These are phyloP conservation scores for Bos indicus DNA, from an alignment of 2,113 vertebrate genomes.

Conservation along the genomic window DNA sequence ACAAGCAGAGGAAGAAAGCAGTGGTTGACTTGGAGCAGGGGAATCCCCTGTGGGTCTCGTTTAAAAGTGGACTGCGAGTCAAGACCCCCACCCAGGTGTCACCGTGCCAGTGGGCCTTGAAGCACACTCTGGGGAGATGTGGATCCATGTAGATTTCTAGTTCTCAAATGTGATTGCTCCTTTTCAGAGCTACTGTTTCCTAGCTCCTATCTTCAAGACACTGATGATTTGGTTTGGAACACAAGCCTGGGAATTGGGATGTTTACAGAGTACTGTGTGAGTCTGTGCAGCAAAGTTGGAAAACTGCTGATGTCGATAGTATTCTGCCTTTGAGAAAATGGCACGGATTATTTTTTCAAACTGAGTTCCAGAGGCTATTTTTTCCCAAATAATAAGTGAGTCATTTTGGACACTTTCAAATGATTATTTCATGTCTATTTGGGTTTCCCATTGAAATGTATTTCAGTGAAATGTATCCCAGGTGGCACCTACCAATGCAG, in stretches of 20 bases:
- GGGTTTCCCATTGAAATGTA: background rate
- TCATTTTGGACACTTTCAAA: background rate
- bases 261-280: fast-evolving
- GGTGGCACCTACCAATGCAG: background rate
- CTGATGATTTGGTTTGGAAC: fast-evolving
- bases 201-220: background rate
- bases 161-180: background rate
- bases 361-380: background rate
- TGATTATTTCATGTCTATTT: background rate
- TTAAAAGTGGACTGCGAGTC: no score
- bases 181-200: background rate
- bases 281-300: background rate
- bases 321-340: background rate
- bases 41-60: background rate
- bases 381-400: background rate
- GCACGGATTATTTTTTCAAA: background rate
- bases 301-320: no score
- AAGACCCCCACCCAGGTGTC: fast-evolving
- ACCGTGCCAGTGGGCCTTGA: background rate
- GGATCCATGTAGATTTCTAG: background rate
- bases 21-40: background rate
- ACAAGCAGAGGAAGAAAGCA: background rate
- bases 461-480: background rate
- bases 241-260: no score
- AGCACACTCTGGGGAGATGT: background rate